These are phyloP conservation scores for Cataglyphis hispanica DNA, from an alignment of 1,140 invertebrate genomes.

Conservation along the genomic window DNA sequence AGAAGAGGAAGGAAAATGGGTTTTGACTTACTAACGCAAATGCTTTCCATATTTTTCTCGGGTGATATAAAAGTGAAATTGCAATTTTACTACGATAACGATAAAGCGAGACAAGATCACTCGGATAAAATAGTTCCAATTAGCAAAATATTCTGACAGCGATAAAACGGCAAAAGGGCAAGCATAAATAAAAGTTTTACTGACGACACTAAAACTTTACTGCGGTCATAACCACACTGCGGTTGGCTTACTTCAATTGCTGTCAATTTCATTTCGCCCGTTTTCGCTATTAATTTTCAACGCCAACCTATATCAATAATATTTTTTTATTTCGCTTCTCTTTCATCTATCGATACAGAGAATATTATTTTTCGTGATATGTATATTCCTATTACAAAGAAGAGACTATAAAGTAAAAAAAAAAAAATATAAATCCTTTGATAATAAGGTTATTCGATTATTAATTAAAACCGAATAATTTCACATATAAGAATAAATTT, in stretches of 20 bases:
- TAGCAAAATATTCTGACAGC: slow-evolving; percentile 58
- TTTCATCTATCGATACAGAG: not conserved
- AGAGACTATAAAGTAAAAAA: not conserved
- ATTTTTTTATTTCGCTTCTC: not conserved
- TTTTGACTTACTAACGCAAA: not conserved
- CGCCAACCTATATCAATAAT: slow-evolving; percentile 24
- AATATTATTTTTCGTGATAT: not conserved
- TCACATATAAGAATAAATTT: not conserved
- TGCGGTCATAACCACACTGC: slow-evolving; percentile 58
- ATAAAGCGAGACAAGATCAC: slow-evolving; percentile 35
- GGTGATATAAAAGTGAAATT: slow-evolving; percentile 40
- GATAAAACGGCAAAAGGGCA: slow-evolving; percentile 2
- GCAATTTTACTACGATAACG: slow-evolving; percentile 38
- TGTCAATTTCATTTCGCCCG: slow-evolving; percentile 64
- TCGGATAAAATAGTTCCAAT: slow-evolving; percentile 43
- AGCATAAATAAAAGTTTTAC: slow-evolving; percentile 71
- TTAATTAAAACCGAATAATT: slow-evolving; percentile 35
- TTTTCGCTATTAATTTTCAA: slow-evolving; percentile 65
- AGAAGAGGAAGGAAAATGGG: not conserved
- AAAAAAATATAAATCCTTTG: not conserved
- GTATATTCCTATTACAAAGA: not conserved
- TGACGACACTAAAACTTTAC: slow-evolving; percentile 71
- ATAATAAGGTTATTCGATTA: not conserved
- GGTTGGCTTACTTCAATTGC: slow-evolving; percentile 71
- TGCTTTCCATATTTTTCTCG: not conserved